Evolutionary conservation across 2,797 vertebrate genomes (phyloP), one percentile per base, ranked within the genome.

Genomic region (Galagoides demidoff): DNA sequence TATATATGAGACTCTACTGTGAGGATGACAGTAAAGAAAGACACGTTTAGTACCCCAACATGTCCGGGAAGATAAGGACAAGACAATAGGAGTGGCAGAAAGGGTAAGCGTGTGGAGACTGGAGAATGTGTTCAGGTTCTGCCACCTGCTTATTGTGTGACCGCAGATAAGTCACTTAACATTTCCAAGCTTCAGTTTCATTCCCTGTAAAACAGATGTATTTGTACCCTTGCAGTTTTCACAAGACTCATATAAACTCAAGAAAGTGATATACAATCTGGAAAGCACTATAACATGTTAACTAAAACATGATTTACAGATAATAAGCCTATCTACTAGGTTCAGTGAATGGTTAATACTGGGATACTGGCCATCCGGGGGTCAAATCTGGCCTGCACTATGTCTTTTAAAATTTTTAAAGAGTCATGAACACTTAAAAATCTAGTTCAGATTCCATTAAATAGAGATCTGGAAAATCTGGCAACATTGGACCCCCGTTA

Each of bases 381-480:
- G 10, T 89, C 37, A 89, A 39, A 87, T 68, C 55, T 71, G n/a
- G 25, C n/a, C 13, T 55, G 1, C 5, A 43, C 11, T 3, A 1
- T 82, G 14, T 89, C 81, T 92, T 94, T 94, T 78, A 85, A 59
- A 89, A 66, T 25, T 85, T 49, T 71, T 37, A 66, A 76, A 43
- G 71, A 71, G 1, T n/a, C 29, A 86, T 52, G 45, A 88, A 64
- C 14, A 59, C 73, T 64, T 86, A 86, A 78, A 66, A 83, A 25
- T 89, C 85, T 77, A 77, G 77, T 81, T 77, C 20, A 68, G 31
- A 3, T 87, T 83, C 64, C 31, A 63, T 83, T 85, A 59, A 64
- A 85, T 61, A 45, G 64, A 92, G 61, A 12, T 27, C 5, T 77
- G 20, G 63, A 81, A 92, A 59, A 85, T 37, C 49, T 63, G 64